Percentiles rank a stretch among this genome's conserved stretches.
Conservation (phyloP, 2,888 invertebrate genomes). For the Chymomyza procnemis region DNA sequence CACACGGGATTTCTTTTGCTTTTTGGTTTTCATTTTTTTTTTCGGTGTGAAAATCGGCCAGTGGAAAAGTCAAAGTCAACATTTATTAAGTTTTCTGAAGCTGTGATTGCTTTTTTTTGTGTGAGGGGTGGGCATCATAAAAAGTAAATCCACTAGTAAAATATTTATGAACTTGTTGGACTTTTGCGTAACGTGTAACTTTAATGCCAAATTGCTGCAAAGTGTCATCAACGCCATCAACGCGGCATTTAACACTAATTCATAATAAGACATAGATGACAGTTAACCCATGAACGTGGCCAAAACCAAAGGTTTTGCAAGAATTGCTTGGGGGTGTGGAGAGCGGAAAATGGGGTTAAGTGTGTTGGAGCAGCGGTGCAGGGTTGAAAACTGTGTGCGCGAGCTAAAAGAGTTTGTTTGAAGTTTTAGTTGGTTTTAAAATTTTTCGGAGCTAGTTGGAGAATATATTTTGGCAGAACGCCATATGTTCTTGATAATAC, state of each 20-base stretch:
- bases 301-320: slow-evolving; percentile 1
- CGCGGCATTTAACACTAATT: slow-evolving; percentile 73
- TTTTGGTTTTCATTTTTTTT: neutral
- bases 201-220: slow-evolving; percentile 56
- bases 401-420: slow-evolving; percentile 17
- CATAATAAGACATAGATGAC: slow-evolving; percentile 74
- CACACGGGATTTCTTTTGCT: slow-evolving; percentile 47
- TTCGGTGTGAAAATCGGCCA: neutral
- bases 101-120: slow-evolving; percentile 55
- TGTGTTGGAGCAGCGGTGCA: neutral
- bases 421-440: no score
- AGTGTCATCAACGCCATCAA: slow-evolving; percentile 63
- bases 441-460: neutral
- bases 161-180: slow-evolving; percentile 56
- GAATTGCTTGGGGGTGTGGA: neutral
- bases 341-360: neutral
- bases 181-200: slow-evolving; percentile 21
- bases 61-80: slow-evolving; percentile 27
- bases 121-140: slow-evolving; percentile 5
- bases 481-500: no score
- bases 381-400: slow-evolving; percentile 39
- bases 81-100: slow-evolving; percentile 62
- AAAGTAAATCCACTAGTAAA: slow-evolving; percentile 26
- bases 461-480: no score
- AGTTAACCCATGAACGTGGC: slow-evolving; percentile 68